Base-by-base conservation (phyloP, 2,113 vertebrate species). In the Mastomys coucha region DNA sequence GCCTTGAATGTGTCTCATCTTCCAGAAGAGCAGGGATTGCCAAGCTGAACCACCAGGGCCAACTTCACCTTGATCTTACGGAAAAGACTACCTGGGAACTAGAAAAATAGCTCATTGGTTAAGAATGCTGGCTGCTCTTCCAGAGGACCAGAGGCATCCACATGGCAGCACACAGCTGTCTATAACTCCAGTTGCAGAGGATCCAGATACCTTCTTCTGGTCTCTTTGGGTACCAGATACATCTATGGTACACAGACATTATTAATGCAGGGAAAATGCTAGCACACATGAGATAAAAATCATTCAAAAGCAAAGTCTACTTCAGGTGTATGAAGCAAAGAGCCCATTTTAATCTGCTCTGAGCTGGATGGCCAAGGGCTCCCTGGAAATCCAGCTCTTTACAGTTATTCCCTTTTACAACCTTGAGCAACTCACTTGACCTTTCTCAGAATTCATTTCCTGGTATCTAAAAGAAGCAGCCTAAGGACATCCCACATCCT, bases 401-500 rank as follows among this genome's bases (percentile, higher is more conserved):
- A 91, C 91, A 91, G 26, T 36, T 73, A 86, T 88, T 88, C 80
- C 60, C 49, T 89, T 88, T 91, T 51, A 77, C 87, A 91, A 60
- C 78, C 95, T n/a, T n/a, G n/a, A n/a, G n/a, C n/a, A n/a, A n/a
- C n/a, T n/a, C n/a, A n/a, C n/a, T 67, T 81, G 89, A 94, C 95
- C 97, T 95, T 93, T 88, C 93, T 76, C 73, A 65, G 75, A 4
- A 0, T 70, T 60, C 49, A 65, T 82, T 96, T 96, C 92, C 96
- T 89, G 75, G 87, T 80, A 87, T 95, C 88, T 91, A 77, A 96
- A 92, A 89, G 5, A 45, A 93, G 73, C 76, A 31, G 13, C 33
- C 91, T 53, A 26, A 77, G 9, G 86, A 96, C 73, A 73, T 80
- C 86, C n/a, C 12, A 96, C 96, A 76, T 95, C 89, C 93, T 95